Evolutionary conservation across 2,113 vertebrate species (phyloP), one percentile per base, ranked within the genome.

Genomic region (Leucopsar rothschildi): DNA sequence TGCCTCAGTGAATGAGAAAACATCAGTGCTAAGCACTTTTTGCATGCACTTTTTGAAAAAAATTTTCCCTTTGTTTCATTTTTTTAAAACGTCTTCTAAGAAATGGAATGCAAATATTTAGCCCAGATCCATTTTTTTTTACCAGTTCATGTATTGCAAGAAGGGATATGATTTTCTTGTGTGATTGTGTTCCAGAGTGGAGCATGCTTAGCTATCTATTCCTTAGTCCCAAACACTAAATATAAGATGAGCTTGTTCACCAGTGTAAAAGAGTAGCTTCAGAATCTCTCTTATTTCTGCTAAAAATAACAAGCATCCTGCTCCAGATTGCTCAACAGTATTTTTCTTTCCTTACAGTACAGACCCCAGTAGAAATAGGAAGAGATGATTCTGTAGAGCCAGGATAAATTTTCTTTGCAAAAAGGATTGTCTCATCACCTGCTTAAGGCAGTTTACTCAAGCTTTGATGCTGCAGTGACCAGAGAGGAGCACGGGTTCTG

Each of bases 261-360:
- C 57, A 70, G 9, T 29, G 12, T 82, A 85, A 85, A 52, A 80
- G 66, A 91, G 23, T 50, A 87, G 42, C 39, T 85, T 94, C 63
- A 82, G 39, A 82, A 70, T 56, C 20, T 66, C 39, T 87, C 44
- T 78, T 76, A 82, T 65, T 95, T 93, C 42, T 87, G 66, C 78
- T 96, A 86, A 87, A 92, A 95, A 87, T 92, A 96, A 55, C 50
- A 87, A 68, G 9, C 12, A 5, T 61, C 53, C 81, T 88, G n/a
- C 33, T 95, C 65, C 83, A 84, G 77, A 93, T 87, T 92, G 56
- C 61, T 92, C 61, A 78, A 91, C 56, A 68, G 15, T 1, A 19
- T 39, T 83, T 37, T 59, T 35, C 39, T 60, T 18, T 3, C 57
- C 45, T 57, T 55, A n/a, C 22, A 37, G 10, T 55, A 73, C 37